Evolutionary conservation across 2,888 invertebrate species (phyloP), one percentile per base, ranked within the genome.

Genomic region (Limenitis camilla): DNA sequence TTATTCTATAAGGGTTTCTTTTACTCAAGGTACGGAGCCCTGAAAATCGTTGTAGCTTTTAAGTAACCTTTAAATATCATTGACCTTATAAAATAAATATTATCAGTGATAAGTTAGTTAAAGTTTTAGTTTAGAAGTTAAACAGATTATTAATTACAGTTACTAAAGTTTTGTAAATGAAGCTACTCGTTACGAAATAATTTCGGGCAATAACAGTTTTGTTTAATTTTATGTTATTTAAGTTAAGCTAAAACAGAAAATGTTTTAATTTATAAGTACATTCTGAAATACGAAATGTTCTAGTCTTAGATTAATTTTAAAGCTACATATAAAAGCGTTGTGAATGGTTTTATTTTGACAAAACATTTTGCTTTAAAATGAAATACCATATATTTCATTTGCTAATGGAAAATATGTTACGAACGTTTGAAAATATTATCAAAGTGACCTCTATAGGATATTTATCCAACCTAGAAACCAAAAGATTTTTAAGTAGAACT

Each of bases 91-190:
- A 32, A 32, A 42, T 32, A 42, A 42, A 42, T 32, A 42, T 42
- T 9, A n/a, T 8, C 6, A 30, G 8, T 29, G 30, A 40, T 41
- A 29, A 41, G 33, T 32, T 19, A 31, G 39, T 50, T 43, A 50
- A 27, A n/a, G 32, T 29, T 43, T 6, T 32, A 28, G 32, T n/a
- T 33, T 11, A 6, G 40, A 52, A 46, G 46, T 33, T 46, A 33
- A 31, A 49, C 38, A 38, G 33, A 46, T 30, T 33, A 50, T 47
- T 42, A 47, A 52, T 47, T 52, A 52, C 40, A 44, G 38, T 48
- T 43, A n/a, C 19, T 29, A 43, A 48, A 52, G 43, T 52, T 52
- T 41, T 19, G 48, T 28, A 30, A 48, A 43, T 52, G 29, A 48
- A 40, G 42, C 48, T 43, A 33, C 46, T 33, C n/a, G n/a, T n/a